Conservation (phyloP, 2,113 vertebrate genomes). For the Eretmochelys imbricata region DNA sequence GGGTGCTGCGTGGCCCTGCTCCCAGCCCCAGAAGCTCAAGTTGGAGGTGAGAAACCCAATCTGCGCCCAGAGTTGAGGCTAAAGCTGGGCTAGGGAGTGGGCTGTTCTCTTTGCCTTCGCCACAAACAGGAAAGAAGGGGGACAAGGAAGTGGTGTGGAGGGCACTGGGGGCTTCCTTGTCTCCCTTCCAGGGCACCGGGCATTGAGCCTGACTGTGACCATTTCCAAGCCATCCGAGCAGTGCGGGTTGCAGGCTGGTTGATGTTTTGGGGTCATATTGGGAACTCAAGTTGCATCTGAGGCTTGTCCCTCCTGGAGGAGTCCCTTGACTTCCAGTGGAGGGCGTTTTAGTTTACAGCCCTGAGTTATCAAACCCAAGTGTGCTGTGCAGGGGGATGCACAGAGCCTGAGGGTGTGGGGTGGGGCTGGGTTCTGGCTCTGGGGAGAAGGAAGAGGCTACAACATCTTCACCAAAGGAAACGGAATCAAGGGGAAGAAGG, state of each 20-base stretch:
- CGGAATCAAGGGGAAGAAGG: background rate
- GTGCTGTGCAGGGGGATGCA: background rate
- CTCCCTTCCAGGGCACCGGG: background rate
- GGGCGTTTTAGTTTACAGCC: background rate
- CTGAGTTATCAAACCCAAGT: background rate
- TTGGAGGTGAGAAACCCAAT: no score
- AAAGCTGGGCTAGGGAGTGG: background rate
- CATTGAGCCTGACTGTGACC: no score
- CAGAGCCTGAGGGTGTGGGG: background rate
- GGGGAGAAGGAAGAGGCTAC: no score
- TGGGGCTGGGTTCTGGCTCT: background rate
- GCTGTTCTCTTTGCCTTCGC: background rate
- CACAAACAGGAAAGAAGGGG: background rate
- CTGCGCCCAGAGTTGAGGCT: background rate
- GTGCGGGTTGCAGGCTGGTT: no score
- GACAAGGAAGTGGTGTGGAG: background rate
- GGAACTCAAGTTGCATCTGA: background rate
- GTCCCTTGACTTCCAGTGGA: background rate
- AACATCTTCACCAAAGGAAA: background rate
- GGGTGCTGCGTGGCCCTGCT: background rate
- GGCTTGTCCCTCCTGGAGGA: background rate
- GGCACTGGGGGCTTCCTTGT: background rate
- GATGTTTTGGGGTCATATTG: background rate
- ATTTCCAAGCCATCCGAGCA: background rate
- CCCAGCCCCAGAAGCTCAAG: background rate